Percentiles rank a stretch among this genome's conserved stretches.
phyloP scores from a whole-genome alignment of 2,888 invertebrate species.

The Papilio demoleus region DNA sequence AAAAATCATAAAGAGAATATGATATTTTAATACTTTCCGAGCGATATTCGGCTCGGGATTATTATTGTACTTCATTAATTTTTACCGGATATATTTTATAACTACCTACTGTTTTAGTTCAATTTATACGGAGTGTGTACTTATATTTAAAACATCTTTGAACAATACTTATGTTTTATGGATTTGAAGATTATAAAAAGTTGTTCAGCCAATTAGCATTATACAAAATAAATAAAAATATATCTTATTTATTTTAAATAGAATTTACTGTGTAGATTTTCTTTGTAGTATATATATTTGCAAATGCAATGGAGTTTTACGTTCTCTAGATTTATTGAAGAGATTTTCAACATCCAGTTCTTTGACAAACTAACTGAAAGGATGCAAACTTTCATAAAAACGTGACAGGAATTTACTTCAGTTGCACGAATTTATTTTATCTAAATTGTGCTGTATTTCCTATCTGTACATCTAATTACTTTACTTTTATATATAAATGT shows the following conservation, averaged over 20 bases:
- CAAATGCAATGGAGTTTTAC: conserved; percentile 20
- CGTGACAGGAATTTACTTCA: conserved; percentile 1
- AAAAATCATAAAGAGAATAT: conserved; percentile 7
- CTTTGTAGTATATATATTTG: neutral
- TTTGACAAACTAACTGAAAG: conserved; percentile 15
- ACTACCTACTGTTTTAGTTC: too few species aligned
- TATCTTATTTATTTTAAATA: neutral
- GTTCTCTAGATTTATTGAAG: conserved; percentile 7
- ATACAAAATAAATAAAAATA: too few species aligned
- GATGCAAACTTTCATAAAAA: conserved; percentile 24
- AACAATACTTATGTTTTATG: too few species aligned
- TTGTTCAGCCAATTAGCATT: too few species aligned
- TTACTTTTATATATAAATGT: neutral
- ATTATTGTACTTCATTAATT: neutral
- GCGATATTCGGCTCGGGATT: neutral
- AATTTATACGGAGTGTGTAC: too few species aligned
- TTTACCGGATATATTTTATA: neutral
- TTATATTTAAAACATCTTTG: too few species aligned
- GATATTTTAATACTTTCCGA: neutral
- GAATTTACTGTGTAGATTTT: neutral
- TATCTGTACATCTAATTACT: neutral
- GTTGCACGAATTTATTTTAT: conserved; percentile 15
- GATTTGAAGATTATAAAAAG: too few species aligned
- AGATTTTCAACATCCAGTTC: conserved; percentile 12
- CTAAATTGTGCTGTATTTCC: neutral